Evolutionary conservation across 2,113 vertebrate genomes (phyloP), one percentile per base, ranked within the genome.

Genomic region (Melanerpes aurifrons): DNA sequence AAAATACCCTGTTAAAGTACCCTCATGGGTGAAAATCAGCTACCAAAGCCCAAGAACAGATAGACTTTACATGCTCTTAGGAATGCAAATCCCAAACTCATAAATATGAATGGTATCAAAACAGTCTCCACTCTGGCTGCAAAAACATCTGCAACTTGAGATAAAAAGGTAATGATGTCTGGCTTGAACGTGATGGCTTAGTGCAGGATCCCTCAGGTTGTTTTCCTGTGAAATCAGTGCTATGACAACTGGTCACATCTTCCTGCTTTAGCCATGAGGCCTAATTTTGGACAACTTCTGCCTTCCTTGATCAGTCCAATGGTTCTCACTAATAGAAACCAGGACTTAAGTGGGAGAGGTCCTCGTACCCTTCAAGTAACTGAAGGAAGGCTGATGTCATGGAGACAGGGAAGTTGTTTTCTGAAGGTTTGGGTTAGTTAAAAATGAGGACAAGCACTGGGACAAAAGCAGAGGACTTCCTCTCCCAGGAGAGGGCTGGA

Each of bases 101-200:
- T 92, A 82, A 93, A 87, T 66, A 83, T 25, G 56, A 93, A 86
- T 72, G 18, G 29, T n/a, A 87, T 28, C 45, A 79, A 89, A 91
- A 58, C 53, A 74, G 26, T 69, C 70, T 71, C 31, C 9, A 22
- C 25, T 68, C 21, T 8, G 58, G 56, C 37, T 81, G 37, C 53
- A 90, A 74, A 80, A 91, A n/a, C 63, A 77, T 6, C 62, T 86
- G 82, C 79, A 92, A 72, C 58, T 81, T 61, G 54, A 87, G 72
- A 92, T 58, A 74, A 87, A 89, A 80, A 82, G 22, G 37, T 57
- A 71, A 21, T 7, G 24, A 85, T 77, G 48, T 66, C 68, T 24
- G 5, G 20, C 25, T 16, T 86, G n/a, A 91, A 80, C 16, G 14
- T 1, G 1, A 68, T 25, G 2, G 63, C 9, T 82, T 67, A 82